phyloP scores from a whole-genome alignment of 92 coral and sea anemone genomes.

The Bergia sp. region DNA sequence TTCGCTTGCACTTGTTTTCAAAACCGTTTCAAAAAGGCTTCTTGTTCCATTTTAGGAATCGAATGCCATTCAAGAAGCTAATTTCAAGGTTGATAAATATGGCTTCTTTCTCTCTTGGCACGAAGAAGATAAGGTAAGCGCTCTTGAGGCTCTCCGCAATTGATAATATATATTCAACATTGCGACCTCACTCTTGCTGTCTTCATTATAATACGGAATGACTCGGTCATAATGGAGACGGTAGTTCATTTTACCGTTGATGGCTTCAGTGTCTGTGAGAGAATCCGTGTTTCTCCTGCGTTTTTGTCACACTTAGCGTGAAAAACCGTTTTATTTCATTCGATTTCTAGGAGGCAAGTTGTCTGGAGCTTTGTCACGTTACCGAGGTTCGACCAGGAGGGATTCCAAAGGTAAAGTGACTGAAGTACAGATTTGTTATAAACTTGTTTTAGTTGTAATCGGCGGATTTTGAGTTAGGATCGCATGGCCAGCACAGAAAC shows the following conservation, averaged over 20 bases:
- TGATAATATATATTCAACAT: no score
- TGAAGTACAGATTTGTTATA: neutral
- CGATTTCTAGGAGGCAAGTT: slow-evolving; percentile 64
- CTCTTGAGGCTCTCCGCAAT: neutral
- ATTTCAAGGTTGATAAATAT: slow-evolving; percentile 81
- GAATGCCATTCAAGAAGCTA: slow-evolving; percentile 59
- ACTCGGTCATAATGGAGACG: no score
- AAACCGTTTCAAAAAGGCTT: slow-evolving; percentile 15
- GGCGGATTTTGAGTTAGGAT: neutral
- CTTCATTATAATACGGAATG: no score
- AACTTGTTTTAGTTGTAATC: neutral
- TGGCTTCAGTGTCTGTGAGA: neutral
- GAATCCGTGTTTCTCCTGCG: no score
- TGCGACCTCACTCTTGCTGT: no score
- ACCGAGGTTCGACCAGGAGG: slow-evolving; percentile 80
- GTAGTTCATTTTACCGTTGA: neutral
- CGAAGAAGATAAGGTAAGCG: slow-evolving; percentile 86
- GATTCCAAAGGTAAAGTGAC: slow-evolving; percentile 73
- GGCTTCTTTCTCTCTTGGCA: slow-evolving; percentile 95
- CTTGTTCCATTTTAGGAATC: slow-evolving; percentile 76
- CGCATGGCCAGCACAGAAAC: slow-evolving; percentile 1
- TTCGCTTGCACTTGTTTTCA: slow-evolving; percentile 19
- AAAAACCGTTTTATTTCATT: slow-evolving; percentile 13
- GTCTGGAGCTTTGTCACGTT: slow-evolving; percentile 76
- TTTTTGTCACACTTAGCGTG: neutral